Evolutionary conservation across 2,888 invertebrate species (phyloP), one percentile per base, ranked within the genome.

Genomic region (Limnephilus marmoratus): DNA sequence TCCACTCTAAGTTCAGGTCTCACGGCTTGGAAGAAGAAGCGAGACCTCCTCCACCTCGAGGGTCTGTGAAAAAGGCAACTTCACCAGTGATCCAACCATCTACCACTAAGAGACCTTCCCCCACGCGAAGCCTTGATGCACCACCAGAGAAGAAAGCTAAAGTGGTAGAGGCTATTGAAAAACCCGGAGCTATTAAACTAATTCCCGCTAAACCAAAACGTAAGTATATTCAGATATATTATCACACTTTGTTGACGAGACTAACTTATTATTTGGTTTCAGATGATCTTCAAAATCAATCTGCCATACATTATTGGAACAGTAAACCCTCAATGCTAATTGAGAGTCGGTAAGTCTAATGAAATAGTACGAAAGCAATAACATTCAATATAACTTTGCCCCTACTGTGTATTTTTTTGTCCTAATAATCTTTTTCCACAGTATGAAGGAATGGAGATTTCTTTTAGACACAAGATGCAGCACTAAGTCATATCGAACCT

Each of bases 181-280:
- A 98, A 95, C 98, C 98, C 80, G 98, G 98, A 94, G 97, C 97
- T 94, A 98, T 98, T 94, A 99, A 99, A 96, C 96, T 98, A 94
- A 98, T 98, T 94, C 97, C 98, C 94, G 97, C 98, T 94, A 98
- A 98, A 96, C 98, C 98, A 94, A 98, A 98, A 97, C 98, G 99
- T 99, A 98, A 98, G 98, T 98, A 97, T 96, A 94, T 94, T 94
- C 91, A 92, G 94, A 91, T 92, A 34, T 53, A 93, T 90, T 93
- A 94, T 81, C 92, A 93, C 93, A 92, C 93, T 91, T 94, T 95
- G 95, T 94, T 96, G 95, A 45, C 41, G 49, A 85, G 24, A 53
- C 68, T 92, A 91, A 96, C 94, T 85, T 94, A 94, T 95, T 95
- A 94, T 95, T 95, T 95, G 95, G 96, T 96, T 96, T 94, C 96